A percentile compares a stretch with the other conserved stretches of the same genome.
Evolutionary conservation across 2,797 vertebrate genomes (phyloP).

Genomic region (Harpagifer antarcticus): DNA sequence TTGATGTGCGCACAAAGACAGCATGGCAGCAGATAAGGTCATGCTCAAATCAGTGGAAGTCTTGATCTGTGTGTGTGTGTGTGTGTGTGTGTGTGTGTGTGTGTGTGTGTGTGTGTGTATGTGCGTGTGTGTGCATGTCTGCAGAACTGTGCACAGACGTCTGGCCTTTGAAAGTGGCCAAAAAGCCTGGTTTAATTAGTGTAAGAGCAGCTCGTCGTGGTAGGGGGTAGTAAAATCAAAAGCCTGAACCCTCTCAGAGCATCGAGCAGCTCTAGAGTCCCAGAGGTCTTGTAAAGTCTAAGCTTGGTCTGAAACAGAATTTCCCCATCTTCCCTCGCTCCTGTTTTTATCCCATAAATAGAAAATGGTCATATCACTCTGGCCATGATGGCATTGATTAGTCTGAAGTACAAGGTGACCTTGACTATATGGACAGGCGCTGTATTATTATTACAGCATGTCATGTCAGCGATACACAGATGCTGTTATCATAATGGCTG

Average conservation of each 20-base stretch:
- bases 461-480: constrained; percentile 69
- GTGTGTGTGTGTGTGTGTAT: not conserved
- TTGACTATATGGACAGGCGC: constrained; percentile 43
- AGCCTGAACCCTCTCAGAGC: constrained; percentile 48
- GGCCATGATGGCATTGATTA: constrained; percentile 61
- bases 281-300: constrained; percentile 58
- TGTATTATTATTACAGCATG: constrained; percentile 67
- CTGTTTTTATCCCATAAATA: constrained; percentile 48
- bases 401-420: constrained; percentile 63
- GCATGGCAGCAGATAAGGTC: constrained; percentile 68
- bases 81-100: not conserved
- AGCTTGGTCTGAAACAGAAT: constrained; percentile 56
- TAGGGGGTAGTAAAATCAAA: constrained; percentile 62
- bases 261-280: constrained; percentile 34
- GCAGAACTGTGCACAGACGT: constrained; percentile 23
- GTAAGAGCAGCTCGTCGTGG: constrained; percentile 51
- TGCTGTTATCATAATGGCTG: constrained; percentile 67
- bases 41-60: constrained; percentile 50
- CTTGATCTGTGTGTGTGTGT: constrained; percentile 5
- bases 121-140: not conserved
- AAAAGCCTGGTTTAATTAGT: constrained; percentile 66
- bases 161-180: constrained; percentile 57
- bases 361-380: constrained; percentile 57
- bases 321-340: constrained; percentile 62
- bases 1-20: constrained; percentile 42